Evolutionary conservation across 2,113 vertebrate genomes (phyloP), one percentile per base, ranked within the genome.

Genomic region (Beaufortia kweichowensis): DNA sequence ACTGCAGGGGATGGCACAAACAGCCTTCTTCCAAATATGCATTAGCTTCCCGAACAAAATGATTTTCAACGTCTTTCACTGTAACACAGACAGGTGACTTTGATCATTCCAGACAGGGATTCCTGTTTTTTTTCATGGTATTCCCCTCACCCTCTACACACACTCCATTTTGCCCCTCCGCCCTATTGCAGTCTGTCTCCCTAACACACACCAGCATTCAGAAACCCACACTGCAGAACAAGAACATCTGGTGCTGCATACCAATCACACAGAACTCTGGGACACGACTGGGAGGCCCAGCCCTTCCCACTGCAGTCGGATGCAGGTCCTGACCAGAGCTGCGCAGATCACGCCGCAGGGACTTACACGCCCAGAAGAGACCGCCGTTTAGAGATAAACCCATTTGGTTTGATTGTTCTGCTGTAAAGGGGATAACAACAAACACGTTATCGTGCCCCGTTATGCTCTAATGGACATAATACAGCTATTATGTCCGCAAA

Each of bases 191-290:
- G 64, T 70, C 48, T 26, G 6, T 29, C 55, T 80, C 81, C 64
- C 82, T 84, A 86, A 89, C 88, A 86, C 80, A 82, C 85, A 83
- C 82, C 83, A 79, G 72, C 76, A 41, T 85, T 90, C 88, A 86
- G 82, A 87, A 88, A 88, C 79, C 82, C 89, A 90, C 84, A 89
- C 91, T 89, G 91, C 91, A 91, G 91, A 91, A 89, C 85, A 82
- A 68, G 77, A 70, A 65, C 11, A 85, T 67, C 87, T 85, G 87
- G 82, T 82, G 82, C 83, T 83, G 88, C 84, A 92, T 92, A 90
- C 88, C 77, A 89, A 92, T 88, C 83, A 86, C 35, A 75, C 12
- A 46, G 31, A 24, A 78, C 35, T 71, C 50, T 82, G 69, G 48
- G 75, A 79, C 19, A 4, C 2, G 43, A n/a, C 14, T 31, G 43